These are phyloP conservation scores for Plectrocnemia conspersa DNA, from an alignment of 1,140 invertebrate genomes.

Conservation along the genomic window DNA sequence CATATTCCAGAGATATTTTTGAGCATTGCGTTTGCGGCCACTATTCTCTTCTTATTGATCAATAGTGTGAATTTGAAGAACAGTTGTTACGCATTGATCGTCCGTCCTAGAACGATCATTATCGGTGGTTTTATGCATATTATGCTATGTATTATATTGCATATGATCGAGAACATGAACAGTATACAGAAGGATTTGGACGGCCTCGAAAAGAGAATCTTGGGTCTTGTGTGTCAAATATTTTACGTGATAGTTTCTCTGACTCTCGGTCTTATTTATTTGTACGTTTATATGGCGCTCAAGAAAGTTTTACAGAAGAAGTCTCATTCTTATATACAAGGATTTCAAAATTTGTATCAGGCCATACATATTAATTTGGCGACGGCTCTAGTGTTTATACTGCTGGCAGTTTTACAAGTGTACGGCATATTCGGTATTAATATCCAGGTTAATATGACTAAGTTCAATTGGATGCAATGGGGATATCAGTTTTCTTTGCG, in stretches of 20 bases:
- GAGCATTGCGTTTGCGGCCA: slow-evolving; percentile 76
- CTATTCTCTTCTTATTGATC: slow-evolving; percentile 77
- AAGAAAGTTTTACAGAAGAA: slow-evolving; percentile 62
- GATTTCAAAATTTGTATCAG: slow-evolving; percentile 64
- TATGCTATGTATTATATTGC: slow-evolving; percentile 69
- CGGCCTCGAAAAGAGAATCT: slow-evolving; percentile 52
- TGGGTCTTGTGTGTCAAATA: slow-evolving; percentile 75
- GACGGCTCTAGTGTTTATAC: slow-evolving; percentile 73
- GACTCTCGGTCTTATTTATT: slow-evolving; percentile 74
- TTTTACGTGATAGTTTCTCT: slow-evolving; percentile 75
- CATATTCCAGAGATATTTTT: slow-evolving; percentile 79
- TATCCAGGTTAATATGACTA: slow-evolving; percentile 50
- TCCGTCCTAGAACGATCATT: slow-evolving; percentile 68
- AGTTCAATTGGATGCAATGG: slow-evolving; percentile 80
- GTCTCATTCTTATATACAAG: slow-evolving; percentile 62
- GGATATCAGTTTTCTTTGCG: slow-evolving; percentile 80
- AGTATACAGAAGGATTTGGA: slow-evolving; percentile 47
- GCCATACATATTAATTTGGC: slow-evolving; percentile 83
- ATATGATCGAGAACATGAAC: slow-evolving; percentile 64
- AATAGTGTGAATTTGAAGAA: slow-evolving; percentile 64
- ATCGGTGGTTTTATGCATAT: slow-evolving; percentile 70
- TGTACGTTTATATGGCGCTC: slow-evolving; percentile 73
- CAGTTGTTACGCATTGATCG: slow-evolving; percentile 60
- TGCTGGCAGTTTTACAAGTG: slow-evolving; percentile 75
- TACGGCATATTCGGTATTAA: slow-evolving; percentile 75